These are phyloP conservation scores for Helostoma temminkii DNA, from an alignment of 2,797 vertebrate genomes.

Conservation along the genomic window DNA sequence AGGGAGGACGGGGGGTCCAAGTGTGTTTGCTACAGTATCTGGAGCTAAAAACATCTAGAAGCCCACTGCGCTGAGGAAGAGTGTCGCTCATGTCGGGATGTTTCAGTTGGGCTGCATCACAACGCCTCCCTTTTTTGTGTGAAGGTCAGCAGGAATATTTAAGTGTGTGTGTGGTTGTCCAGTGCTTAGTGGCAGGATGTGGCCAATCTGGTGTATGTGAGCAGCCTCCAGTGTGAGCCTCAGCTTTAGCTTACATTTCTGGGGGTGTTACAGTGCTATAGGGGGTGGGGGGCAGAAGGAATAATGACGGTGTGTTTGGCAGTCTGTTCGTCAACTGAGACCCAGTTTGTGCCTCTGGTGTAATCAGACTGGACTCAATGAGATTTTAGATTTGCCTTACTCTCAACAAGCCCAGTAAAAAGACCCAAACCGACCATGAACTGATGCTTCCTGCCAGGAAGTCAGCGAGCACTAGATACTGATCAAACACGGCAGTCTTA, in stretches of 20 bases:
- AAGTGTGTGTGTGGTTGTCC: constrained; percentile 40
- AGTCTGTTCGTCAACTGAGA: neutral
- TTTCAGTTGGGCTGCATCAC: constrained; percentile 44
- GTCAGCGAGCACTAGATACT: too few species aligned
- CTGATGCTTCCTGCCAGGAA: neutral
- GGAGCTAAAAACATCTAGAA: constrained; percentile 73
- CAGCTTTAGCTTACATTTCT: constrained; percentile 57
- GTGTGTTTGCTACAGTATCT: constrained; percentile 70
- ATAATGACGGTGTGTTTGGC: constrained; percentile 5
- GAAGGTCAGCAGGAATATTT: constrained; percentile 66
- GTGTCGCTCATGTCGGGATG: constrained; percentile 20
- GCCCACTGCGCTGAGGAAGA: constrained; percentile 65
- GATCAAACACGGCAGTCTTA: too few species aligned
- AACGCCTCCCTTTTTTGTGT: constrained; percentile 51
- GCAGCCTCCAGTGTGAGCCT: constrained; percentile 74
- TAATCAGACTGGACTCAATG: neutral
- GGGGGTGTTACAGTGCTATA: constrained; percentile 34
- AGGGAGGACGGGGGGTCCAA: neutral
- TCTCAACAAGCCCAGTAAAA: neutral
- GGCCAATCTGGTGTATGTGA: constrained; percentile 51
- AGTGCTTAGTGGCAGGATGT: constrained; percentile 67
- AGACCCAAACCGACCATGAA: neutral
- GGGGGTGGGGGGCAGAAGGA: constrained; percentile 21
- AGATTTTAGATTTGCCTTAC: neutral
- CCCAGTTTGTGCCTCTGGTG: neutral